These are phyloP conservation scores for Enoplosus armatus DNA, from an alignment of 2,797 vertebrate genomes.

Conservation along the genomic window DNA sequence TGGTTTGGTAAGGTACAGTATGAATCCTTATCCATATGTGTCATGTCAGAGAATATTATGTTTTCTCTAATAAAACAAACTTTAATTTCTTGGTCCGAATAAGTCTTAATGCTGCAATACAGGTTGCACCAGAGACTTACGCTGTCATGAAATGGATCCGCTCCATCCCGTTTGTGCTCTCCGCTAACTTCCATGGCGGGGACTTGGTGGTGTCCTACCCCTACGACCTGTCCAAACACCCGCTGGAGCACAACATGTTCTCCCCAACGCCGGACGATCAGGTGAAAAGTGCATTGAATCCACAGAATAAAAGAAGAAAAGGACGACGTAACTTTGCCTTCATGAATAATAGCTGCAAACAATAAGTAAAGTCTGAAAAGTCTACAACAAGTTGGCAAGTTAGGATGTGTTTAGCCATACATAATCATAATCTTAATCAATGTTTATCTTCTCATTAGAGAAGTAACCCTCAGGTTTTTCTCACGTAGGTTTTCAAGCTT, in stretches of 20 bases:
- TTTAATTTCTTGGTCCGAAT: slow-evolving; percentile 9
- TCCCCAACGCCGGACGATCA: slow-evolving; percentile 94
- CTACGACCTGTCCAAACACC: slow-evolving; percentile 92
- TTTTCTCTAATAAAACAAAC: too few species aligned
- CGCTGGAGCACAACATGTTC: slow-evolving; percentile 87
- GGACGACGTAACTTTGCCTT: neutral
- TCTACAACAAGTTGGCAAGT: too few species aligned
- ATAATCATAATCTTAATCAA: too few species aligned
- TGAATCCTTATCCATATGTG: slow-evolving; percentile 48
- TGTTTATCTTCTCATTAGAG: neutral
- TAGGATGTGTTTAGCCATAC: too few species aligned
- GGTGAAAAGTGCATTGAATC: slow-evolving; percentile 70
- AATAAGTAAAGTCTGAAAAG: too few species aligned
- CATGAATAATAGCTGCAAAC: neutral
- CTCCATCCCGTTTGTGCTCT: slow-evolving; percentile 95
- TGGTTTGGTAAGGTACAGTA: slow-evolving; percentile 97
- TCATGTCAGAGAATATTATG: too few species aligned
- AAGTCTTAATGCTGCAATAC: slow-evolving; percentile 38
- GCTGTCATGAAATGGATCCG: slow-evolving; percentile 97
- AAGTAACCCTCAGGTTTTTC: neutral
- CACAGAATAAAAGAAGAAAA: neutral
- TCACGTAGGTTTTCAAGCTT: slow-evolving; percentile 90
- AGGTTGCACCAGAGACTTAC: slow-evolving; percentile 97
- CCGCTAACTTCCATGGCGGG: slow-evolving; percentile 93
- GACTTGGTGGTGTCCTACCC: slow-evolving; percentile 95